Conservation (phyloP, 35 echinoderm and acorn worm genomes). For the Holothuria glaberrima region DNA sequence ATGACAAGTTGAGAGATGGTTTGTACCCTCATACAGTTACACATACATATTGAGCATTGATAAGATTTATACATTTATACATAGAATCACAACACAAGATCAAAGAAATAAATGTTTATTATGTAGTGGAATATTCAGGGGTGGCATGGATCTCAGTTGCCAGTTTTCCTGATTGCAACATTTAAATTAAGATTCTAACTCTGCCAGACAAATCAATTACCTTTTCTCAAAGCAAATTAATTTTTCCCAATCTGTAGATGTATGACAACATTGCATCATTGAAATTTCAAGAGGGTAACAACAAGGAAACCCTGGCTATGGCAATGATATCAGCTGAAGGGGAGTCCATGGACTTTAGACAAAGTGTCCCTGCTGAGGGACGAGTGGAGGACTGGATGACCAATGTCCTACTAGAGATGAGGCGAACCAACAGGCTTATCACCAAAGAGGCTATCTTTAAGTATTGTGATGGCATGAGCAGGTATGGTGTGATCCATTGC, state of each 20-base stretch:
- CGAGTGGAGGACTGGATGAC: slow-evolving; percentile 97
- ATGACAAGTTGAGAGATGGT: no score
- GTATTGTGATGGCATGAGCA: slow-evolving; percentile 80
- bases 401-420: slow-evolving; percentile 89
- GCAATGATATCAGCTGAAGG: slow-evolving; percentile 98
- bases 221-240: background rate
- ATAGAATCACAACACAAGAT: no score
- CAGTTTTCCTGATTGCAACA: no score
- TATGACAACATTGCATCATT: slow-evolving; percentile 97
- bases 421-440: slow-evolving; percentile 95
- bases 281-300: slow-evolving; percentile 93
- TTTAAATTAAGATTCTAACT: no score
- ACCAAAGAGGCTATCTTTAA: slow-evolving; percentile 98
- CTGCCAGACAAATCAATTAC: background rate
- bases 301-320: slow-evolving; percentile 73
- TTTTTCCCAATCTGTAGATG: slow-evolving; percentile 69
- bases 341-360: slow-evolving; percentile 91
- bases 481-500: slow-evolving; percentile 38
- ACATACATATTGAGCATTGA: no score
- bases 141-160: no score
- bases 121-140: no score
- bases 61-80: no score
- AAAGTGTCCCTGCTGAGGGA: slow-evolving; percentile 90
- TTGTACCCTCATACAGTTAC: no score
- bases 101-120: no score